Evolutionary conservation across 1,140 invertebrate genomes (phyloP).

Genomic region (Mya arenaria): DNA sequence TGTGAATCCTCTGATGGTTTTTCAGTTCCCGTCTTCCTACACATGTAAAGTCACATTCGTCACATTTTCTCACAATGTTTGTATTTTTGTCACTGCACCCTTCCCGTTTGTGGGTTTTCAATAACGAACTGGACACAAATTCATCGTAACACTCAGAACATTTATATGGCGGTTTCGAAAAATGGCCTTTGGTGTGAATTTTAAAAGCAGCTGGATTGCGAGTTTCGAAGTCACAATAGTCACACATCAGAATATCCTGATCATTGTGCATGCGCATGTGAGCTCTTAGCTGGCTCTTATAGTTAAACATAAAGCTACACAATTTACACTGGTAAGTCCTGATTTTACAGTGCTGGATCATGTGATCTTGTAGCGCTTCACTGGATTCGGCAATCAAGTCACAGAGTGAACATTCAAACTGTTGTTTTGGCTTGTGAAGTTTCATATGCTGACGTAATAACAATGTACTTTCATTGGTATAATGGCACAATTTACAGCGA

Average conservation of each 20-base stretch:
- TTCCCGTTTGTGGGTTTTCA: slow-evolving; percentile 65
- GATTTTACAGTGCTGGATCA: slow-evolving; percentile 80
- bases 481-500: slow-evolving; percentile 79
- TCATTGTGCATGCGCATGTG: slow-evolving; percentile 79
- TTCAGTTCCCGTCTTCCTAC: slow-evolving; percentile 47
- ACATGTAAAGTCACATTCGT: slow-evolving; percentile 67
- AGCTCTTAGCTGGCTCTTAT: slow-evolving; percentile 79
- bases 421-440: slow-evolving; percentile 76
- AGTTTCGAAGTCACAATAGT: slow-evolving; percentile 76
- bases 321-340: slow-evolving; percentile 78
- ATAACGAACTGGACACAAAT: slow-evolving; percentile 65
- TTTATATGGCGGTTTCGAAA: slow-evolving; percentile 61
- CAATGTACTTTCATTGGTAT: slow-evolving; percentile 69
- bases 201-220: slow-evolving; percentile 67
- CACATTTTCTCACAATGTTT: slow-evolving; percentile 63
- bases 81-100: slow-evolving; percentile 59
- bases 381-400: slow-evolving; percentile 74
- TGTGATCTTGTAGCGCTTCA: slow-evolving; percentile 77
- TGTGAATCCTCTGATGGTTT: slow-evolving; percentile 52
- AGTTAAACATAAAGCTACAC: slow-evolving; percentile 77
- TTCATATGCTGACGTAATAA: slow-evolving; percentile 78
- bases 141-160: slow-evolving; percentile 69
- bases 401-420: slow-evolving; percentile 79
- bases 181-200: slow-evolving; percentile 70
- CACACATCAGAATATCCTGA: slow-evolving; percentile 74